phyloP scores from a whole-genome alignment of 1,140 invertebrate species.

The Dendroctonus ponderosae region DNA sequence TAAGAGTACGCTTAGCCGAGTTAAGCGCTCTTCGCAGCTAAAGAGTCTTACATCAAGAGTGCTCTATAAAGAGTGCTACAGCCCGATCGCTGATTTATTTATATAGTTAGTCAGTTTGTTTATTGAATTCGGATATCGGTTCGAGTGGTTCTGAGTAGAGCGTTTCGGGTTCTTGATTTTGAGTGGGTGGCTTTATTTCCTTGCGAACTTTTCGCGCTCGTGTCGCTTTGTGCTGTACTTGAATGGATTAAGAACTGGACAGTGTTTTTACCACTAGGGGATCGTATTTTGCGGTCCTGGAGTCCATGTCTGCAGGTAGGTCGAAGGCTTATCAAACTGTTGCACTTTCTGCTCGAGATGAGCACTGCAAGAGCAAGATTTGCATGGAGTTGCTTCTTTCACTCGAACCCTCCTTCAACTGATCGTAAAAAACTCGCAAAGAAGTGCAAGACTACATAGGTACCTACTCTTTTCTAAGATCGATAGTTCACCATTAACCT shows the following conservation, averaged over 20 bases:
- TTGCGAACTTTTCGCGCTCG: conserved; percentile 6
- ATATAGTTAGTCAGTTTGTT: conserved; percentile 54
- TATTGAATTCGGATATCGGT: conserved; percentile 52
- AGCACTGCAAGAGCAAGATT: too few species aligned
- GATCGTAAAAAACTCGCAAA: too few species aligned
- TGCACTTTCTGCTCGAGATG: too few species aligned
- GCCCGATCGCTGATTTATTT: conserved; percentile 54
- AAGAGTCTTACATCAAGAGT: conserved; percentile 54
- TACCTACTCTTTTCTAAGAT: too few species aligned
- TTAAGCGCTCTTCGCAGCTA: conserved; percentile 53
- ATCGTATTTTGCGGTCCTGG: conserved; percentile 42
- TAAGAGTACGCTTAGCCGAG: conserved; percentile 53
- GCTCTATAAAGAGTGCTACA: conserved; percentile 51
- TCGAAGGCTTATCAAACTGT: background rate
- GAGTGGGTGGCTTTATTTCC: conserved; percentile 38
- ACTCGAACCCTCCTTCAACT: too few species aligned
- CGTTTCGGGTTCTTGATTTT: conserved; percentile 34
- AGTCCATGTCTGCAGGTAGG: conserved; percentile 50
- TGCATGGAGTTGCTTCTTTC: too few species aligned
- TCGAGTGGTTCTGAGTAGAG: conserved; percentile 42
- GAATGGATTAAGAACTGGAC: conserved; percentile 32
- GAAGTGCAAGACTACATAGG: too few species aligned
- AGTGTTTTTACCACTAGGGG: conserved; percentile 20
- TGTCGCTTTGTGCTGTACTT: conserved; percentile 24
- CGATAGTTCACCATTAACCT: too few species aligned